A percentile compares a stretch with the other conserved stretches of the same genome.
Conservation (phyloP, 2,888 invertebrate genomes). For the Maniola hyperantus region DNA sequence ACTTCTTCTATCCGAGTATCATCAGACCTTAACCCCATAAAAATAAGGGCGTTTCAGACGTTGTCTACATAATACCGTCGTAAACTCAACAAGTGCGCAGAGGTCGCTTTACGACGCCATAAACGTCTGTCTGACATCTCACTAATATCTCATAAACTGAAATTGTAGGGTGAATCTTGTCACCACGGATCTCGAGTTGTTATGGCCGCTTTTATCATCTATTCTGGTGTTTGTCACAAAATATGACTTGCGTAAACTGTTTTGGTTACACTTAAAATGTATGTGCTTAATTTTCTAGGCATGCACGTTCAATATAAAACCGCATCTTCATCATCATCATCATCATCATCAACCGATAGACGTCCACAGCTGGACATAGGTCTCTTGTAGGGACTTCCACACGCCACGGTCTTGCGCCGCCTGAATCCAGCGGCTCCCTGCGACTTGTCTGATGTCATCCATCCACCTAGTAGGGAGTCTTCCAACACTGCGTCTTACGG, state of each 20-base stretch:
- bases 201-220: conserved; percentile 33
- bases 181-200: conserved; percentile 42
- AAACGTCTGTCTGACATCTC: conserved; percentile 73
- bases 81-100: conserved; percentile 77
- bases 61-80: conserved; percentile 47
- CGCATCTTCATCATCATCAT: too few relatives aligned
- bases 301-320: too few relatives aligned
- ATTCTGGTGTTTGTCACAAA: conserved; percentile 23
- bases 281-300: not conserved
- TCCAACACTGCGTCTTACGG: too few relatives aligned
- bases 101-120: conserved; percentile 70
- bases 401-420: too few relatives aligned
- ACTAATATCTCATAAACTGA: conserved; percentile 75
- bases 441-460: too few relatives aligned
- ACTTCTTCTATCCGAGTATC: conserved; percentile 32
- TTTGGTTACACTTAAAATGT: conserved; percentile 16
- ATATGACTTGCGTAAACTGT: conserved; percentile 27
- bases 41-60: conserved; percentile 45
- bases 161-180: conserved; percentile 45
- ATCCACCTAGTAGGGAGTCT: too few relatives aligned
- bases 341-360: too few relatives aligned
- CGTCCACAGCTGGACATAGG: too few relatives aligned
- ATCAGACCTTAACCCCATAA: conserved; percentile 37
- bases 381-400: too few relatives aligned
- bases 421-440: too few relatives aligned